Percentiles rank a stretch among this genome's conserved stretches.
Evolutionary conservation across 2,797 vertebrate species (phyloP).

Genomic region (Scarus forsteni): DNA sequence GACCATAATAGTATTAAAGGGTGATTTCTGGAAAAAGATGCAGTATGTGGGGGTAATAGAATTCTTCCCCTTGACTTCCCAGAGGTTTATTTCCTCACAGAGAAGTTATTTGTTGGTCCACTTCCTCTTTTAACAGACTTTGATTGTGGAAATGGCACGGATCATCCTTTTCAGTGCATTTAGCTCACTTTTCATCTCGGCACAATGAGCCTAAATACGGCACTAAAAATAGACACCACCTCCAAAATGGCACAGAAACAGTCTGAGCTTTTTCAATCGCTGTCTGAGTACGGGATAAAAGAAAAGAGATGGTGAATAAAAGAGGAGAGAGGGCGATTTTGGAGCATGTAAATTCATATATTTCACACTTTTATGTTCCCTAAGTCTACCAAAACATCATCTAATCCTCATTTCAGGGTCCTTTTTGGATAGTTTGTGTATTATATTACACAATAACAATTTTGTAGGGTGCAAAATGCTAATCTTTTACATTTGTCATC

Average conservation of each 20-base stretch:
- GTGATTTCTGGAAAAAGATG: slow-evolving; percentile 32
- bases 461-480: no score
- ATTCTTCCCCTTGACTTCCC: slow-evolving; percentile 65
- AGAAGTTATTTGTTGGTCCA: slow-evolving; percentile 28
- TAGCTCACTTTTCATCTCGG: slow-evolving; percentile 57
- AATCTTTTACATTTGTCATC: no score
- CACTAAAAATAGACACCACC: slow-evolving; percentile 66
- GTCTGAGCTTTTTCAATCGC: slow-evolving; percentile 39
- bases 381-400: no score
- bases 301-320: slow-evolving; percentile 7
- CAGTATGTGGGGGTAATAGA: slow-evolving; percentile 25
- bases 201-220: slow-evolving; percentile 56
- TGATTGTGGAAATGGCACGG: slow-evolving; percentile 20
- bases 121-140: slow-evolving; percentile 6
- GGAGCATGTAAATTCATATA: neutral
- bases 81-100: slow-evolving; percentile 33
- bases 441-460: no score
- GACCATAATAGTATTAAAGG: slow-evolving; percentile 49
- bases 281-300: slow-evolving; percentile 12
- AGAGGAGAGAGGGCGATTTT: neutral
- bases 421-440: no score
- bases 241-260: slow-evolving; percentile 51
- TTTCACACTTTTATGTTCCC: no score
- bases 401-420: no score
- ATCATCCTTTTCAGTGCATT: slow-evolving; percentile 45